Base-by-base conservation (phyloP, 2,113 vertebrate genomes). In the Nothoprocta perdicaria region DNA sequence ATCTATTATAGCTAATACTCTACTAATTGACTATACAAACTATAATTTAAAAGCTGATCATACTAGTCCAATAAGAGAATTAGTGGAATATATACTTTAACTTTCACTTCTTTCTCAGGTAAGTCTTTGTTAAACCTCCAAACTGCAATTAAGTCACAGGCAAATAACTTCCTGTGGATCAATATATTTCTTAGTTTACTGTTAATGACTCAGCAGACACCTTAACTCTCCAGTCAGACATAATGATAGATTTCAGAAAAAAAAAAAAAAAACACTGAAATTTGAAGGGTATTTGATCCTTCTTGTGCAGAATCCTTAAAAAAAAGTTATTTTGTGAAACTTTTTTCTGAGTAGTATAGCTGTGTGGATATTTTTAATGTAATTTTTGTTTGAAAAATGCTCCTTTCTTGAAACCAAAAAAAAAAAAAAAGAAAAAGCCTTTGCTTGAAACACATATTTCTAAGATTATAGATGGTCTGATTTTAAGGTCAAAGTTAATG, bases 41-140 rank as follows among this genome's bases (percentile, higher is more conserved):
- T 81, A 83, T 89, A 94, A 93, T 95, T 92, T 95, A 91, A 96
- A 96, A 96, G 89, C 95, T 96, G 84, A 82, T 96, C 95, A 85
- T 80, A 71, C 24, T 74, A 78, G 84, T 87, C 75, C 87, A 63
- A 73, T 93, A 78, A 90, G 84, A 80, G 79, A 94, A 85, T 92
- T 89, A 94, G 65, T 52, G 53, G 82, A 61, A 80, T 4, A 3
- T 29, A 60, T 75, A 87, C 55, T 84, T 84, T 69, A 89, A 82
- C 86, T 91, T 80, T 43, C 68, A 89, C 57, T 74, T 79, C 60
- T 94, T 94, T 86, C 79, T 93, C 82, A 91, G 87, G 87, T 92
- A 81, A 88, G 24, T 83, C 82, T 78, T 33, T 65, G 23, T 43
- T 89, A 83, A 92, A 89, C 17, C 55, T 77, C 67, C 63, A 83